Conservation (phyloP, 1,140 invertebrate species). For the Neodiprion virginianus region DNA sequence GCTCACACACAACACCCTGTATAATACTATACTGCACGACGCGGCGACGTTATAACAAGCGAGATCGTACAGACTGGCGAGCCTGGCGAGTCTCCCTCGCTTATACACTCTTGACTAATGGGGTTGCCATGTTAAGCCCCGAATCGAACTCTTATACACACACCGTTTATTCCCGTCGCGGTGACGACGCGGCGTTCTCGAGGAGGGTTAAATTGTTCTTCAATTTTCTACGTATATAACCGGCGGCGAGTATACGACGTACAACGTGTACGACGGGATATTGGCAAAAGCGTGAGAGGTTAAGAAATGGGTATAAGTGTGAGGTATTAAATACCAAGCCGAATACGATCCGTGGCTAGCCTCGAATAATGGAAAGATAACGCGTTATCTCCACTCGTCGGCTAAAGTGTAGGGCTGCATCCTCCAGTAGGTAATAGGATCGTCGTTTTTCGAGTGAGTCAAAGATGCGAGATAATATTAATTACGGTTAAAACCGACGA, state of each 20-base stretch:
- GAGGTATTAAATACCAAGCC: too few relatives aligned
- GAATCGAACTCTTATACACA: neutral
- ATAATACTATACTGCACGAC: too few relatives aligned
- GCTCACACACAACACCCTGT: too few relatives aligned
- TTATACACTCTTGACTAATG: neutral
- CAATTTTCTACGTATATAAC: neutral
- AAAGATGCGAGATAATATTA: neutral
- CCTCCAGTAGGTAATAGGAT: too few relatives aligned
- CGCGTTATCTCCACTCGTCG: neutral
- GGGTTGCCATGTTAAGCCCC: slow-evolving; percentile 1
- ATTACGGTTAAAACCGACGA: neutral
- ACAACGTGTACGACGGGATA: too few relatives aligned
- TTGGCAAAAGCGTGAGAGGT: too few relatives aligned
- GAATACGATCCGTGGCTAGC: neutral
- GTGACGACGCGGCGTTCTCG: too few relatives aligned
- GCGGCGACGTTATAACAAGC: too few relatives aligned
- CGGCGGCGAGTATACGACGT: neutral
- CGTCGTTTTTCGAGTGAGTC: neutral
- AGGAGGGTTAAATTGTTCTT: neutral
- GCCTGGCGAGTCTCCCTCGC: too few relatives aligned
- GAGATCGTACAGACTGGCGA: too few relatives aligned
- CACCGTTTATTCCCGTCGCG: too few relatives aligned
- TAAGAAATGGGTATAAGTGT: too few relatives aligned
- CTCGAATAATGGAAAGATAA: neutral
- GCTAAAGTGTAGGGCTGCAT: neutral